Conservation (phyloP, 2,888 invertebrate genomes). For the Ichneumoninae sp. region DNA sequence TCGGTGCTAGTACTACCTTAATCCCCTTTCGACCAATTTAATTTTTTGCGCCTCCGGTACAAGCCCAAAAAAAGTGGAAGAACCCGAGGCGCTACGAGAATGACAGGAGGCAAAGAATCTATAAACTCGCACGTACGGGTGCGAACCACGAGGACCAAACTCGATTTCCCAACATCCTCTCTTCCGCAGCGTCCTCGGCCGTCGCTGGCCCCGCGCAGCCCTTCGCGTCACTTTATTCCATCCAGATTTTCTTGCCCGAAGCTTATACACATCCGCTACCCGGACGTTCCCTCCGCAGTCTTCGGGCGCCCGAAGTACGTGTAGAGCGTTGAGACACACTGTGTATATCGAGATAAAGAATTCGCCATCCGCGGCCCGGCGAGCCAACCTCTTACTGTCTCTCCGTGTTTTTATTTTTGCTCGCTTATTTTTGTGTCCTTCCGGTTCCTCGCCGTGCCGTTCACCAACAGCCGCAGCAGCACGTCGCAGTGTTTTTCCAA, state of each 20-base stretch:
- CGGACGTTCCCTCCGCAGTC: too few species aligned
- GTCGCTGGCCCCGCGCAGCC: not conserved
- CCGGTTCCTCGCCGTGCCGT: slow-evolving; percentile 26
- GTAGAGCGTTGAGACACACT: slow-evolving; percentile 18
- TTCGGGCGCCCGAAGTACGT: slow-evolving; percentile 25
- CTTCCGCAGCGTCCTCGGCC: slow-evolving; percentile 19
- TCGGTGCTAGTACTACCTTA: too few species aligned
- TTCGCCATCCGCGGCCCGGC: slow-evolving; percentile 31
- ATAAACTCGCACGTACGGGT: slow-evolving; percentile 54
- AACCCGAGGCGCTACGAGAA: not conserved
- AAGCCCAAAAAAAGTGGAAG: not conserved
- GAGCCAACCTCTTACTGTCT: slow-evolving; percentile 24
- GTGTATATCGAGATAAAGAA: slow-evolving; percentile 62
- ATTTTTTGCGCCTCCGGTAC: too few species aligned
- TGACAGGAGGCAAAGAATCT: slow-evolving; percentile 27
- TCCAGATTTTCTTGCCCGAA: slow-evolving; percentile 50
- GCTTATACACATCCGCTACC: slow-evolving; percentile 18
- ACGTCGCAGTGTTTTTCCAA: slow-evolving; percentile 68
- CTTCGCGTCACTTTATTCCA: slow-evolving; percentile 59
- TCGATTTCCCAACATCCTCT: slow-evolving; percentile 61
- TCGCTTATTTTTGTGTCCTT: not conserved
- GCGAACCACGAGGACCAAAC: slow-evolving; percentile 47
- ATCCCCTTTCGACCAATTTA: too few species aligned
- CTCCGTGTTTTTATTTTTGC: not conserved
- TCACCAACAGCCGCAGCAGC: slow-evolving; percentile 33